Conservation (phyloP, 2,113 vertebrate species). For the Puntigrus tetrazona region DNA sequence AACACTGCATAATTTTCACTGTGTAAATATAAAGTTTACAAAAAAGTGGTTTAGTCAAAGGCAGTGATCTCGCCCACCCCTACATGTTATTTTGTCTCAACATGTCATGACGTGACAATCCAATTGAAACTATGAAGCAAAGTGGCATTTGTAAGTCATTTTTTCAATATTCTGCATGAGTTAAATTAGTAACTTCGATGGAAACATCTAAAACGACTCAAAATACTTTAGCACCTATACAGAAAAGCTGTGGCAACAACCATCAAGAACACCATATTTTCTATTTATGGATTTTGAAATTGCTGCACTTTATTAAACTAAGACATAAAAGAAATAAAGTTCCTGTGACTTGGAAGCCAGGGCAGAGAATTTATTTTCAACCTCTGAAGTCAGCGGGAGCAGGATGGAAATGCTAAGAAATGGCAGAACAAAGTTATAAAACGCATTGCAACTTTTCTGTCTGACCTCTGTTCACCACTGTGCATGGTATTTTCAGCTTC, state of each 20-base stretch:
- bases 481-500: slow-evolving; percentile 12
- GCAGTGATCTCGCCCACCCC: no score
- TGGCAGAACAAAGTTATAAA: slow-evolving; percentile 9
- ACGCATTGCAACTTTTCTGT: neutral
- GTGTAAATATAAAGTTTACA: no score
- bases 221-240: neutral
- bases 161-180: neutral
- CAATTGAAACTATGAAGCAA: neutral
- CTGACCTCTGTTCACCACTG: neutral
- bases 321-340: neutral
- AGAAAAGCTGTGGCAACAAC: neutral
- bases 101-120: neutral
- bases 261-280: neutral
- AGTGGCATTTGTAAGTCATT: neutral
- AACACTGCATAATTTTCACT: no score
- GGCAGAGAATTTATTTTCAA: no score
- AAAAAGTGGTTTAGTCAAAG: no score
- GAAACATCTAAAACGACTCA: neutral
- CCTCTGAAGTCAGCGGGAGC: neutral
- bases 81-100: neutral
- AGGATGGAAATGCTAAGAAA: neutral
- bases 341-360: neutral
- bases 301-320: neutral
- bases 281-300: neutral
- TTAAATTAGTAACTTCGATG: neutral